A percentile compares a stretch with the other conserved stretches of the same genome.
Conservation (phyloP, 2,797 vertebrate species). For the Falco concolor region DNA sequence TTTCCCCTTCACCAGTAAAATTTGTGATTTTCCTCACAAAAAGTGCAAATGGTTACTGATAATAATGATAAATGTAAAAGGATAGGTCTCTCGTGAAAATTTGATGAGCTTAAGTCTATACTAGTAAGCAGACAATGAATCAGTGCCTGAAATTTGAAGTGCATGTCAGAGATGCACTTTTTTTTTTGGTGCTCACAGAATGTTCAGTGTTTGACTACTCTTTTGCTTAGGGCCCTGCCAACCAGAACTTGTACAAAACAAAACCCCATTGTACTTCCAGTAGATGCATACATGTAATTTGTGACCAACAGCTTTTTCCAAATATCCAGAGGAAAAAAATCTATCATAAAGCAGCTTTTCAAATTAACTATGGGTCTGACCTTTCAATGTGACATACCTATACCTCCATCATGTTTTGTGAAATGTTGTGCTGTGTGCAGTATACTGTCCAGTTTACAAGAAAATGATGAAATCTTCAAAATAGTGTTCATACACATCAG, state of each 20-base stretch:
- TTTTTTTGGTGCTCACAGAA: neutral
- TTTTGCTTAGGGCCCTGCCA: neutral
- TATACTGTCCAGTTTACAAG: neutral
- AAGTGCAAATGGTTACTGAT: neutral
- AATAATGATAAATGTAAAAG: neutral
- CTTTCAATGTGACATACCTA: neutral
- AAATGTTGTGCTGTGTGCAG: neutral
- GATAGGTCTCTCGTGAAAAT: neutral
- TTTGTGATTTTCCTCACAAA: neutral
- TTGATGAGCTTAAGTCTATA: neutral
- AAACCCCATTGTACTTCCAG: neutral
- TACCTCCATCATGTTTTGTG: neutral
- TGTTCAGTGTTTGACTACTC: neutral
- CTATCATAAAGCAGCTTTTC: neutral
- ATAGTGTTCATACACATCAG: neutral
- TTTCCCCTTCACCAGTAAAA: neutral
- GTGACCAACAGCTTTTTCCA: neutral
- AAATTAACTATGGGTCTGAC: neutral
- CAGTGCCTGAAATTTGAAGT: neutral
- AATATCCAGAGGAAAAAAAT: neutral
- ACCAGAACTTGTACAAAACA: neutral
- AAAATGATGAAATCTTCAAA: neutral
- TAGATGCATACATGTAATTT: neutral
- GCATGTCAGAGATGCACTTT: neutral
- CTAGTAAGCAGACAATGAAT: neutral